These are phyloP conservation scores for Pomacea maculata DNA, from an alignment of 1,140 invertebrate genomes.

Conservation along the genomic window DNA sequence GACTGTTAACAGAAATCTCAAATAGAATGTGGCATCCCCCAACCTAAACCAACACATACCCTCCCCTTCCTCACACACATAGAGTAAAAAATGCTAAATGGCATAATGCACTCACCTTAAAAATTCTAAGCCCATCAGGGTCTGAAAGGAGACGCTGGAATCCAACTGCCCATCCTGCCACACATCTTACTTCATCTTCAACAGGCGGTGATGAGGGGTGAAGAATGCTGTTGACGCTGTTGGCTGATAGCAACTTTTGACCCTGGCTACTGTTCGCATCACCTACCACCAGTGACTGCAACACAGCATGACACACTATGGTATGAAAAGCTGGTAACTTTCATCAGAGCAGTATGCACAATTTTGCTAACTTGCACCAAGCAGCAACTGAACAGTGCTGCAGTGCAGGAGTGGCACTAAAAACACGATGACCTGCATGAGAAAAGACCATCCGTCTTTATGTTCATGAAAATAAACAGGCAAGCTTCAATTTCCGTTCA, in stretches of 20 bases:
- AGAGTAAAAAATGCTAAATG: constrained; percentile 75
- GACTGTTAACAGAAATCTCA: too few species aligned
- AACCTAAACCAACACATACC: too few species aligned
- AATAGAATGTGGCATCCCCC: too few species aligned
- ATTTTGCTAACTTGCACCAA: too few species aligned
- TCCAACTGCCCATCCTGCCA: constrained; percentile 79
- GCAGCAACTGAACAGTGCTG: too few species aligned
- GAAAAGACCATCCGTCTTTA: too few species aligned
- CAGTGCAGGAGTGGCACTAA: too few species aligned
- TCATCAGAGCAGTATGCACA: too few species aligned
- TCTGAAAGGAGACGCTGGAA: constrained; percentile 92
- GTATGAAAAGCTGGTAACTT: background rate
- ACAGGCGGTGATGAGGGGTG: constrained; percentile 7
- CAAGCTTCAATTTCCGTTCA: too few species aligned
- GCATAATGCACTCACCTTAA: constrained; percentile 77
- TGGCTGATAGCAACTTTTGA: constrained; percentile 45
- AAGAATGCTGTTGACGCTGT: constrained; percentile 52
- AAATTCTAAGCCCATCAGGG: constrained; percentile 84
- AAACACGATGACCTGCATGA: too few species aligned
- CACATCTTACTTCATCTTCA: constrained; percentile 45
- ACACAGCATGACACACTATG: constrained; percentile 13
- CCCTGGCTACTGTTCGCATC: constrained; percentile 34
- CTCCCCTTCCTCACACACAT: too few species aligned
- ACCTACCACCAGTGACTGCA: constrained; percentile 52
- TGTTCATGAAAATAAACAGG: too few species aligned